Percentiles rank a stretch among this genome's conserved stretches.
These are phyloP conservation scores for Daphoenositta chrysoptera DNA, from an alignment of 2,113 vertebrate genomes.

Conservation along the genomic window DNA sequence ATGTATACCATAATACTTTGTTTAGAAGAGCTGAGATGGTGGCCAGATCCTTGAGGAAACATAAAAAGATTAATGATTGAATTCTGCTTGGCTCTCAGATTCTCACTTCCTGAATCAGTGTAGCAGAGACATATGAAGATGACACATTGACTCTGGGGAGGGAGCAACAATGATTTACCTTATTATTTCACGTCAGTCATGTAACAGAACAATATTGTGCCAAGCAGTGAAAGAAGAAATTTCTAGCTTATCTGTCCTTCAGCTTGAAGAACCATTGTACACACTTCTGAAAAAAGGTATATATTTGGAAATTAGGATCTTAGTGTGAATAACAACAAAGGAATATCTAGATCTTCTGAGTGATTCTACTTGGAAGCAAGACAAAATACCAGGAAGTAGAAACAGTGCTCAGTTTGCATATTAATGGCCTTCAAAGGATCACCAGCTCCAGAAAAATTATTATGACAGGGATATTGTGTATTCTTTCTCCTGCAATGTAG, in stretches of 20 bases:
- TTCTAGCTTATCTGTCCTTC: background rate
- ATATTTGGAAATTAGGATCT: background rate
- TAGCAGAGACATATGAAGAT: background rate
- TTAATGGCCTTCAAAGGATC: background rate
- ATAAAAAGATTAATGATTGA: background rate
- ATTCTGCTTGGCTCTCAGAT: background rate
- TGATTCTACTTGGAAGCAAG: background rate
- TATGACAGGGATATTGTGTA: background rate
- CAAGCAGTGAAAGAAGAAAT: background rate
- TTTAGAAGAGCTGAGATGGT: background rate
- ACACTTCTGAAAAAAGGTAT: background rate
- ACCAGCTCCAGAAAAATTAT: background rate
- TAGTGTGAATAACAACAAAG: background rate
- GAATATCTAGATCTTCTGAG: background rate
- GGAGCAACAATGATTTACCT: background rate
- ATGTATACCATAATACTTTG: background rate
- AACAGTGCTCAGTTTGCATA: background rate
- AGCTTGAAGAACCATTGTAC: background rate
- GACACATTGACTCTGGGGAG: conserved; percentile 4
- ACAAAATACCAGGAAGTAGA: background rate
- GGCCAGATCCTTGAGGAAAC: background rate
- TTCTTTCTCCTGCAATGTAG: background rate
- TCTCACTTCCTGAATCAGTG: background rate
- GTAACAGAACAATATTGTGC: background rate
- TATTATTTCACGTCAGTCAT: conserved; percentile 21